These are phyloP conservation scores for Tenthredo livida DNA, from an alignment of 2,888 invertebrate species.

Conservation along the genomic window DNA sequence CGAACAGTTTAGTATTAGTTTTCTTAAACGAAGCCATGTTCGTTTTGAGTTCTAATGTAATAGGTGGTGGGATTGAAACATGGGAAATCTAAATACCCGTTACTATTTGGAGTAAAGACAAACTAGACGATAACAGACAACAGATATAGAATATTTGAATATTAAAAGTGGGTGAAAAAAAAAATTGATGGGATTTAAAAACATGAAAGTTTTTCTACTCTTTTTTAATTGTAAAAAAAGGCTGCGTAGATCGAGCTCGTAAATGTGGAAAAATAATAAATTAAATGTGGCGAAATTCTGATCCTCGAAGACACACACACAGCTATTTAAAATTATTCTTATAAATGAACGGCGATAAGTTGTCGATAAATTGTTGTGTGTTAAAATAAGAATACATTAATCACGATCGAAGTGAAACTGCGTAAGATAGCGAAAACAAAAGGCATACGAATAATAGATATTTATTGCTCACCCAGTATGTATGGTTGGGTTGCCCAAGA, in stretches of 20 bases:
- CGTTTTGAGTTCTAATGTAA: constrained; percentile 36
- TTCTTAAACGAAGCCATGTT: constrained; percentile 84
- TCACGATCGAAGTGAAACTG: background rate
- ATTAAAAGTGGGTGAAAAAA: background rate
- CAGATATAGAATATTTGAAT: background rate
- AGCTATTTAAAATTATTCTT: background rate
- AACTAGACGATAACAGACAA: background rate
- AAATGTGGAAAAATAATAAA: background rate
- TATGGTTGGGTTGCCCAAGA: constrained; percentile 61
- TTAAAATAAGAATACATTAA: background rate
- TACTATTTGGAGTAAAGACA: background rate
- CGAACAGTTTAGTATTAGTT: constrained; percentile 85
- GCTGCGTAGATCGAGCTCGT: background rate
- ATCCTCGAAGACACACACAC: background rate
- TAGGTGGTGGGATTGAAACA: background rate
- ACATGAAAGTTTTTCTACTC: background rate
- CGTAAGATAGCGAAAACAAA: background rate
- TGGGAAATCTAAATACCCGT: constrained; percentile 4
- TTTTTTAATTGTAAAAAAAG: background rate
- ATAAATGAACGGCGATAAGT: background rate
- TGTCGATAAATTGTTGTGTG: background rate
- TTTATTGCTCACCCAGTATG: constrained; percentile 37
- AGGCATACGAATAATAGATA: background rate
- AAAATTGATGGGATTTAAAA: background rate
- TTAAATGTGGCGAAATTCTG: background rate